Evolutionary conservation across 2,888 invertebrate species (phyloP), one percentile per base, ranked within the genome.

Genomic region (Oligia fasciuncula): DNA sequence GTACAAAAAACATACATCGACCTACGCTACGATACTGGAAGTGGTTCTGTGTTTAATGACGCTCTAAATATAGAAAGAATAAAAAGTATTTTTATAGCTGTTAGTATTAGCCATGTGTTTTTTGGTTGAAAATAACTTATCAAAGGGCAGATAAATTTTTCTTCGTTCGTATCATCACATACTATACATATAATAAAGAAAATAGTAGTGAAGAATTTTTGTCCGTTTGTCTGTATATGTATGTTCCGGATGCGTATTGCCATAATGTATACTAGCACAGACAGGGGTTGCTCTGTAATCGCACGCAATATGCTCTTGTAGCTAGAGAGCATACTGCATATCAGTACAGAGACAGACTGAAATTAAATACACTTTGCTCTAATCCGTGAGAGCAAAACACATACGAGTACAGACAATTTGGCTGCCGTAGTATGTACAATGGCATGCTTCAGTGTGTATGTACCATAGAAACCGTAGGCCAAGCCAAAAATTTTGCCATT

Each of bases 11-110:
- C 13, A 67, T 43, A 74, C 70, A 62, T 62, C 73, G 66, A 81
- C 81, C 73, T 67, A 67, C 11, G 63, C 73, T 63, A 60, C 11
- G 46, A 72, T 43, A 85, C 85, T 85, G 62, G 70, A 85, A 73
- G 73, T 57, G 85, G 11, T 76, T 80, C 73, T 76, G 85, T 62
- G 63, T 80, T 73, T 73, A 70, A 80, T 73, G 46, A 65, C 19
- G 57, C 1, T 66, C 69, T 69, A 75, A 72, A 72, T 69, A 69
- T 73, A 85, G 63, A 69, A 13, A 49, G 0, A 67, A 49, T 54
- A 65, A 60, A 46, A 35, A 0, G 1, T 63, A 46, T 63, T 68
- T 54, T 82, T 11, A 66, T 43, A 63, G 23, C 5, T 1, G 19
- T 46, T 43, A 9, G 46, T 71, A 54, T 60, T 43, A 57, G 82